Percentiles rank a stretch among this genome's conserved stretches.
These are phyloP conservation scores for Pristis pectinata DNA, from an alignment of 2,797 vertebrate genomes.

Conservation along the genomic window DNA sequence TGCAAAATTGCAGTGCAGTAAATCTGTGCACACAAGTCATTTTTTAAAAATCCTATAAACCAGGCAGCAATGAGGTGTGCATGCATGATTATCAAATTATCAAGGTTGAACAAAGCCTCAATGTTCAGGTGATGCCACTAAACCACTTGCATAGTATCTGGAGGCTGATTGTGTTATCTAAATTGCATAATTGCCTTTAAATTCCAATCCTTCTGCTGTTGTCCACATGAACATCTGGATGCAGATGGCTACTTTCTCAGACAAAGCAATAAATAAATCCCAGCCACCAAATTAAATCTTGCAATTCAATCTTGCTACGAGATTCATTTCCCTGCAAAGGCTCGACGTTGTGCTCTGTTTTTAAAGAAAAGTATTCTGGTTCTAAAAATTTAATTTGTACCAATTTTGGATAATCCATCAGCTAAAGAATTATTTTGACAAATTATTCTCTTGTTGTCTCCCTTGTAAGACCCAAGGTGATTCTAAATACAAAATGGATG, in stretches of 20 bases:
- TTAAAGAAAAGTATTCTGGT: background rate
- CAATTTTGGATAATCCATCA: background rate
- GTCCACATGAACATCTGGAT: background rate
- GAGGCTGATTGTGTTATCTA: background rate
- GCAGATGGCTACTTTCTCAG: background rate
- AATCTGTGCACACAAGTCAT: background rate
- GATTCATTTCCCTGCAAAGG: background rate
- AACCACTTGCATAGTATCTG: background rate
- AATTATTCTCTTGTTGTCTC: background rate
- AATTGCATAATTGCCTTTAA: background rate
- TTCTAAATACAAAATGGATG: background rate
- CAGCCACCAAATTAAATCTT: background rate
- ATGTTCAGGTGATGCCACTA: background rate
- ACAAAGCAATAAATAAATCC: background rate
- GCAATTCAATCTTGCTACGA: background rate
- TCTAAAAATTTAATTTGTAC: background rate
- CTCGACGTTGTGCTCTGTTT: background rate
- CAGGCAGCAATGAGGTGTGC: background rate
- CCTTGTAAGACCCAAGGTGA: background rate
- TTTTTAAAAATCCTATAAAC: background rate
- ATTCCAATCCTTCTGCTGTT: background rate
- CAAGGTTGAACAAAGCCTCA: background rate
- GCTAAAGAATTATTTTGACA: background rate
- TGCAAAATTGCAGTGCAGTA: background rate
- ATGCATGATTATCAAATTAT: background rate